Conservation (phyloP, 2,888 invertebrate species). For the Nymphalis urticae region DNA sequence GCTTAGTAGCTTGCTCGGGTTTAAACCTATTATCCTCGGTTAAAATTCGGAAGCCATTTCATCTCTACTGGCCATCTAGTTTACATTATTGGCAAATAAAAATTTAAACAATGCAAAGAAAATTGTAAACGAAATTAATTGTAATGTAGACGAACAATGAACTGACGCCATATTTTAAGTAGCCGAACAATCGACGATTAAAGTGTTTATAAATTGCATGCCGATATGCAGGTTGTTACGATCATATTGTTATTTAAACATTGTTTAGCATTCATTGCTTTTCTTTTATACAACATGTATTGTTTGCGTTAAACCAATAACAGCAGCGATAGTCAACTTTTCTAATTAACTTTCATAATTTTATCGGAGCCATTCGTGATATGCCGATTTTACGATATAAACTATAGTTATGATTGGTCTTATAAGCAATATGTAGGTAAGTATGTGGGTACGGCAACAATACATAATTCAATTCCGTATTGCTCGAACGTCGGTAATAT, state of each 20-base stretch:
- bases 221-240: conserved; percentile 57
- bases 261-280: conserved; percentile 42
- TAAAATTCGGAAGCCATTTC: too few relatives aligned
- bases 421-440: not conserved
- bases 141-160: conserved; percentile 58
- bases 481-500: conserved; percentile 35
- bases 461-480: conserved; percentile 28
- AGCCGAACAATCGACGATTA: conserved; percentile 72
- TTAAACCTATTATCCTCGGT: too few relatives aligned
- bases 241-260: conserved; percentile 49
- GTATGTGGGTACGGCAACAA: conserved; percentile 10
- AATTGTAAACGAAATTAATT: conserved; percentile 27
- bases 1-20: too few relatives aligned
- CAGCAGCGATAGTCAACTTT: conserved; percentile 20
- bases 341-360: conserved; percentile 19
- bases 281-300: conserved; percentile 34
- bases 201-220: conserved; percentile 72
- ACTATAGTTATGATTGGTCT: not conserved
- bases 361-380: not conserved
- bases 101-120: conserved; percentile 35
- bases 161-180: conserved; percentile 58
- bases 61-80: not conserved
- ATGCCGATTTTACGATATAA: not conserved
- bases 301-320: conserved; percentile 28
- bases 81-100: conserved; percentile 1